Percentiles rank a stretch among this genome's conserved stretches.
Evolutionary conservation across 2,888 invertebrate genomes (phyloP).

Genomic region (Hemaris fuciformis): DNA sequence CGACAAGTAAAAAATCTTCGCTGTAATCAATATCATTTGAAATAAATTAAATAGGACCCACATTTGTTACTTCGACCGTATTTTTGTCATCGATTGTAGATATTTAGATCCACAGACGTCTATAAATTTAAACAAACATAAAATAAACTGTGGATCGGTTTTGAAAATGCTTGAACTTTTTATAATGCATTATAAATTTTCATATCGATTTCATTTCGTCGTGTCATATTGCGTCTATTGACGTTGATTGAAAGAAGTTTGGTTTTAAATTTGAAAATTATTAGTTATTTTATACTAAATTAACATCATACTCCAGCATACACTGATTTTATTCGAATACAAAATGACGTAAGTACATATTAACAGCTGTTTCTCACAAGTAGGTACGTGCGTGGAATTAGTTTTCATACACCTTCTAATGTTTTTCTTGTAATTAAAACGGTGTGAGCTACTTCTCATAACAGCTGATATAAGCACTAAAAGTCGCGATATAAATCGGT

Average conservation of each 20-base stretch:
- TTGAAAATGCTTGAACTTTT: slow-evolving; percentile 13
- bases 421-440: too few species aligned
- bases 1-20: slow-evolving; percentile 46
- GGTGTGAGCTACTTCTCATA: too few species aligned
- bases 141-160: slow-evolving; percentile 10
- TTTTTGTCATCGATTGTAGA: slow-evolving; percentile 53
- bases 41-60: slow-evolving; percentile 61
- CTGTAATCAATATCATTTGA: slow-evolving; percentile 62
- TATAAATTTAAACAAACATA: slow-evolving; percentile 27
- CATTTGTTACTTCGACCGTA: slow-evolving; percentile 47
- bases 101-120: slow-evolving; percentile 40
- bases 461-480: too few species aligned
- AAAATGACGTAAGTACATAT: too few species aligned
- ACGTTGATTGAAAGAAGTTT: neutral
- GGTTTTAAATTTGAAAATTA: too few species aligned
- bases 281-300: too few species aligned
- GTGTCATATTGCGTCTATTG: neutral
- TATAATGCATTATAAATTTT: neutral
- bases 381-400: too few species aligned
- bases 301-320: too few species aligned
- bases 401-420: too few species aligned
- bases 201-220: neutral
- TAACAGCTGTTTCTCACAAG: too few species aligned
- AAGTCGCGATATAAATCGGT: too few species aligned
- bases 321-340: too few species aligned